Evolutionary conservation across 2,797 vertebrate species (phyloP).

Genomic region (Clangula hyemalis): DNA sequence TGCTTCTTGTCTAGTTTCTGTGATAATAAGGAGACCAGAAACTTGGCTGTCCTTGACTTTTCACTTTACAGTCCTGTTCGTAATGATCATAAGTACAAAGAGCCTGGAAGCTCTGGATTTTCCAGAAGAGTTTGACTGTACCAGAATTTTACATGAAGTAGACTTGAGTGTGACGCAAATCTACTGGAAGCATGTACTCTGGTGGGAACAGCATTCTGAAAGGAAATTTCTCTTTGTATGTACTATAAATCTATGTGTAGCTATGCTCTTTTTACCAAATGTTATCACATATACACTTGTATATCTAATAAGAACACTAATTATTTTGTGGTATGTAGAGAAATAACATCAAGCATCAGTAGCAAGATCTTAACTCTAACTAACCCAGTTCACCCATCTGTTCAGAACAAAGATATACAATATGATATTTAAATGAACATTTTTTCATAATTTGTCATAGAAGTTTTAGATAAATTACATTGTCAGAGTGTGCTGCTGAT

Average conservation of each 20-base stretch:
- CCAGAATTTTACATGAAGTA: neutral
- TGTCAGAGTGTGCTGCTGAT: neutral
- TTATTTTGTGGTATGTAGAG: neutral
- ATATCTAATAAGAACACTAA: neutral
- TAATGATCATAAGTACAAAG: neutral
- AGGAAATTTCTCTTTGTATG: neutral
- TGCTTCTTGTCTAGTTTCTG: neutral
- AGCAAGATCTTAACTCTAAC: neutral
- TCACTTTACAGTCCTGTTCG: neutral
- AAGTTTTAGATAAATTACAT: neutral
- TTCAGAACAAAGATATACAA: neutral
- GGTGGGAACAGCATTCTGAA: neutral
- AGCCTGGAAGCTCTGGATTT: neutral
- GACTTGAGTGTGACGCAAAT: neutral
- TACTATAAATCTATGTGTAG: neutral
- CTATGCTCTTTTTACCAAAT: neutral
- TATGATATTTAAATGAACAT: accelerated
- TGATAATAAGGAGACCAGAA: neutral
- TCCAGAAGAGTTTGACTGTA: neutral
- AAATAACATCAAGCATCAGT: neutral
- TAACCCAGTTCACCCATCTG: neutral
- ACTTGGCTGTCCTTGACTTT: neutral
- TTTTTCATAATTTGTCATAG: neutral
- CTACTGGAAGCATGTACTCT: neutral
- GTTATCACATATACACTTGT: neutral